Conservation (phyloP, 1,140 invertebrate species). For the Melitaea cinxia region DNA sequence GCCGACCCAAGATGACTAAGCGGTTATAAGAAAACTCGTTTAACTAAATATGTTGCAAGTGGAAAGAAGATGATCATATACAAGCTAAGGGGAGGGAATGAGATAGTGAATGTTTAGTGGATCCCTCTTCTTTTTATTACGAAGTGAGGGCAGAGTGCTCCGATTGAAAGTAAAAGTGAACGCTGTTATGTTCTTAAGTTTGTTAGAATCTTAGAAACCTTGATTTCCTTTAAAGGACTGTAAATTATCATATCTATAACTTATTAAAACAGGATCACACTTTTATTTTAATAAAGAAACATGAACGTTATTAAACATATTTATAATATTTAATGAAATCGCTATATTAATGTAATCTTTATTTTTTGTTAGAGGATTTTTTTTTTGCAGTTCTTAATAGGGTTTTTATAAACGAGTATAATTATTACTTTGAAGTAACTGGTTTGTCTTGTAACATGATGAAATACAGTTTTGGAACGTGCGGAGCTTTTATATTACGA, state of each 20-base stretch:
- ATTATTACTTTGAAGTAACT: not conserved
- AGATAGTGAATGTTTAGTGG: slow-evolving; percentile 34
- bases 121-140: slow-evolving; percentile 53
- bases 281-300: slow-evolving; percentile 9
- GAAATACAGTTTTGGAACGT: slow-evolving; percentile 4
- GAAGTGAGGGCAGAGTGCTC: slow-evolving; percentile 57
- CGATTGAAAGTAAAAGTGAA: slow-evolving; percentile 72
- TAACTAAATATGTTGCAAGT: slow-evolving; percentile 51
- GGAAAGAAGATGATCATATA: slow-evolving; percentile 38
- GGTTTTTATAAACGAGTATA: no score
- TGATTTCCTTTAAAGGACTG: slow-evolving; percentile 37
- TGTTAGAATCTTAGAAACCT: slow-evolving; percentile 39
- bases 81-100: slow-evolving; percentile 29
- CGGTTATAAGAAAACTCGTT: slow-evolving; percentile 63
- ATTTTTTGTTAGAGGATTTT: no score
- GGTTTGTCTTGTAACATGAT: not conserved
- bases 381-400: no score
- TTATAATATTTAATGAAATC: not conserved
- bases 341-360: not conserved
- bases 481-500: not conserved
- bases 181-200: slow-evolving; percentile 42
- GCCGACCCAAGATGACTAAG: slow-evolving; percentile 68
- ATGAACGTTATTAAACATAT: not conserved
- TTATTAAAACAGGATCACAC: slow-evolving; percentile 23
- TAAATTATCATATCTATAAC: slow-evolving; percentile 23